A percentile compares a stretch with the other conserved stretches of the same genome.
phyloP scores from a whole-genome alignment of 2,797 vertebrate species.

The Kryptopterus vitreolus region DNA sequence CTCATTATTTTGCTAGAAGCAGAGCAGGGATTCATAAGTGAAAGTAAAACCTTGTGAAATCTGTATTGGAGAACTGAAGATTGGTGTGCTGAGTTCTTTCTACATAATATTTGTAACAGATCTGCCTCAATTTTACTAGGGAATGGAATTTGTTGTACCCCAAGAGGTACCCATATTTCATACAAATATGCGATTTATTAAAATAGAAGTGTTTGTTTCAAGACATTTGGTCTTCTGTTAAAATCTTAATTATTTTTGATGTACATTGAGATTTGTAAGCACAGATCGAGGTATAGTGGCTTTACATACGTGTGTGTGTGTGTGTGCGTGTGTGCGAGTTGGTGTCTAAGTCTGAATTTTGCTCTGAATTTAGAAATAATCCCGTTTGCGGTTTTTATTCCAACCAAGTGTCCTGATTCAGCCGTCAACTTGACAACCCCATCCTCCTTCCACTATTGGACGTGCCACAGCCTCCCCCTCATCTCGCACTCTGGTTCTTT shows the following conservation, averaged over 20 bases:
- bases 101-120: background rate
- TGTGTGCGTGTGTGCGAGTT: background rate
- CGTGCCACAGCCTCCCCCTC: slow-evolving; percentile 19
- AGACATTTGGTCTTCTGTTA: background rate
- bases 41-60: background rate
- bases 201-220: background rate
- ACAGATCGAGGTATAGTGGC: background rate
- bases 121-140: background rate
- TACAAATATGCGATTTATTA: too few relatives aligned
- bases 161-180: too few relatives aligned
- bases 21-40: background rate
- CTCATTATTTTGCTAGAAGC: background rate
- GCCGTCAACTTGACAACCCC: slow-evolving; percentile 40
- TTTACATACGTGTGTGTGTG: background rate
- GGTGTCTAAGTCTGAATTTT: background rate
- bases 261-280: background rate
- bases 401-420: slow-evolving; percentile 42
- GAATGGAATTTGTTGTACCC: too few relatives aligned
- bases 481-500: background rate
- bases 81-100: background rate
- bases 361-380: slow-evolving; percentile 6
- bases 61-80: background rate
- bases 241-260: background rate
- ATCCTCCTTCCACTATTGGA: slow-evolving; percentile 46
- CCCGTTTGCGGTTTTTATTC: background rate